Base-by-base conservation (phyloP, 2,888 invertebrate genomes). In the Acrocyrtus sp. region DNA sequence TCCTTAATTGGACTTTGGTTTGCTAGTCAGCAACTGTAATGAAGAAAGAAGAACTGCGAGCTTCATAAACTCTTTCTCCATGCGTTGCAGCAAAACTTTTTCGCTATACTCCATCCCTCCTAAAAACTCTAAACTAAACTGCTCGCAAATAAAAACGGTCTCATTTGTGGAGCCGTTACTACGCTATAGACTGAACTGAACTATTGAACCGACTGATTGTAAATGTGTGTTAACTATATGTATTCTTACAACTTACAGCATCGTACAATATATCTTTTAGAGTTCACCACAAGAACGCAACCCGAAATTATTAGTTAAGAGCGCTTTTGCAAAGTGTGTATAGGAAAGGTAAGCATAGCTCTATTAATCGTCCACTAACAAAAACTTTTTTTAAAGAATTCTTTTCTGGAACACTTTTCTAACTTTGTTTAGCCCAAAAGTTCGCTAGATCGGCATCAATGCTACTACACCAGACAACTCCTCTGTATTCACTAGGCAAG, bases 1-100 rank as follows among this genome's bases (percentile, higher is more conserved):
- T 72, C 47, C 45, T 56, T 66, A 61, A 72, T 72, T 66, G 57
- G 48, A 72, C 65, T 58, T 48, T 66, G 54, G 27, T 60, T 48
- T 26, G 50, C 41, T 51, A 19, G 19, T 43, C 15, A 39, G 12
- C 2, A 19, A 19, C 19, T 48, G 19, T 6, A 48, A 48, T 45
- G 45, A n/a, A 45, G 15, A 48, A 48, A 34, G 12, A 34, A 34
- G 34, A 34, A 5, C 12, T 34, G 34, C 34, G 5, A 34, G 5
- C 12, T 34, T 12, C 12, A n/a, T n/a, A n/a, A n/a, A n/a, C 34
- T 34, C 34, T 34, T 12, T 34, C 34, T 34, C 34, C 12, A 5
- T 34, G 6, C 12, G 6, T 34, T 34, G 5, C 34, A 12, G 34
- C 34, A 34, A 34, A 34, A 34, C 12, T n/a, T n/a, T n/a, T n/a